Conservation (phyloP, 2,888 invertebrate genomes). For the Anticlea derivata region DNA sequence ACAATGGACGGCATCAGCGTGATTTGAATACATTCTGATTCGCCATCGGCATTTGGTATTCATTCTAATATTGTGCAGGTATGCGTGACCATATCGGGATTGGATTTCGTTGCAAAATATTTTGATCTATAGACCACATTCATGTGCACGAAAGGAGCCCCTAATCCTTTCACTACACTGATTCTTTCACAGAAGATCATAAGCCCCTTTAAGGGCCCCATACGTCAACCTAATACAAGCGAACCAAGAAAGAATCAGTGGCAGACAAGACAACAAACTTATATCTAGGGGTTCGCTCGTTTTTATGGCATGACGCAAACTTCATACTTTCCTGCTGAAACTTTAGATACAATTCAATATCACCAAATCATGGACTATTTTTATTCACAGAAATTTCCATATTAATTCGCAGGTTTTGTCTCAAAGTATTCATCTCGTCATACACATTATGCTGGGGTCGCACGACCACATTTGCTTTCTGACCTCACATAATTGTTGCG, state of each 20-base stretch:
- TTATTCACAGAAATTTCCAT: neutral
- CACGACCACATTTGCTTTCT: constrained; percentile 33
- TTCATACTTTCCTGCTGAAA: neutral
- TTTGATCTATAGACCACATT: neutral
- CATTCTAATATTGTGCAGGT: constrained; percentile 37
- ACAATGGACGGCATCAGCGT: constrained; percentile 63
- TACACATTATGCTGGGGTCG: constrained; percentile 8
- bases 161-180: too few species aligned
- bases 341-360: neutral
- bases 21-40: constrained; percentile 60
- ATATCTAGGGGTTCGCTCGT: neutral
- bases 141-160: too few species aligned
- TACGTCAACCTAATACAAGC: too few species aligned
- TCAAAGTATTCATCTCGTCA: neutral
- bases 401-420: neutral
- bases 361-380: neutral
- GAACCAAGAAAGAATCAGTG: too few species aligned
- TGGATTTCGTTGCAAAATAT: constrained; percentile 23
- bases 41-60: constrained; percentile 45
- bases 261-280: too few species aligned
- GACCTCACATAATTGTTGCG: constrained; percentile 48
- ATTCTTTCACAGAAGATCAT: too few species aligned
- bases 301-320: constrained; percentile 3
- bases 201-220: too few species aligned
- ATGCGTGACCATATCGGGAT: constrained; percentile 30